These are phyloP conservation scores for Poeciliopsis paucimaculata DNA, from an alignment of 2,797 vertebrate genomes.

Conservation along the genomic window DNA sequence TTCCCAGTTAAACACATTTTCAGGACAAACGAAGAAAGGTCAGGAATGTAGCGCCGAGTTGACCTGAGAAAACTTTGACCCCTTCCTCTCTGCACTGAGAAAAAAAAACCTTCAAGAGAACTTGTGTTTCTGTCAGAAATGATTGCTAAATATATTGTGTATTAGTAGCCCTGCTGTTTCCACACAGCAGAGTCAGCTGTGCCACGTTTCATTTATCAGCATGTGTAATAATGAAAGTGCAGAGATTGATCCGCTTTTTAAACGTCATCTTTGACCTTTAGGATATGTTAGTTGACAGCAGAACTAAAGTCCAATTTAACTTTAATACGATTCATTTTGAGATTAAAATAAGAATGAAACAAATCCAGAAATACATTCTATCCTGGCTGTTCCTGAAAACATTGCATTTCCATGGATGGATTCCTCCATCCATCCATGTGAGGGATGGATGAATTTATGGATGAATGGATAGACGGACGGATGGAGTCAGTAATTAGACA, in stretches of 20 bases:
- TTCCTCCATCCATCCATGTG: too few species aligned
- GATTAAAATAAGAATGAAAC: not conserved
- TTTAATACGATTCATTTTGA: not conserved
- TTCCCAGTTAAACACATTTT: constrained; percentile 41
- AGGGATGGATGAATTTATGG: too few species aligned
- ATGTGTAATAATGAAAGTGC: not conserved
- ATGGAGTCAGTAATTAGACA: not conserved
- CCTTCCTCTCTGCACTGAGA: constrained; percentile 30
- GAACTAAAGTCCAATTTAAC: not conserved
- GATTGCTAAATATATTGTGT: constrained; percentile 14
- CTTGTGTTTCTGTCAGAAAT: constrained; percentile 42
- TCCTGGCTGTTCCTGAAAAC: not conserved
- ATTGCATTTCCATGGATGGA: not conserved
- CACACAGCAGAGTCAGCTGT: not conserved
- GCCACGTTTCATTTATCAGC: not conserved
- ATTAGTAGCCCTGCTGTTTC: constrained; percentile 14
- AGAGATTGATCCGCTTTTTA: not conserved
- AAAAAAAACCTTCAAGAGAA: constrained; percentile 31
- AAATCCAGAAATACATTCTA: not conserved
- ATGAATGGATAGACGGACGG: not conserved
- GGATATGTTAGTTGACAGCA: not conserved
- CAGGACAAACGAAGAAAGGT: constrained; percentile 69
- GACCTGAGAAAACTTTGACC: constrained; percentile 58
- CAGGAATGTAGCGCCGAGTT: constrained; percentile 63
- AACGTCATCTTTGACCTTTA: not conserved